These are phyloP conservation scores for Coremacera marginata DNA, from an alignment of 2,888 invertebrate genomes.

Conservation along the genomic window DNA sequence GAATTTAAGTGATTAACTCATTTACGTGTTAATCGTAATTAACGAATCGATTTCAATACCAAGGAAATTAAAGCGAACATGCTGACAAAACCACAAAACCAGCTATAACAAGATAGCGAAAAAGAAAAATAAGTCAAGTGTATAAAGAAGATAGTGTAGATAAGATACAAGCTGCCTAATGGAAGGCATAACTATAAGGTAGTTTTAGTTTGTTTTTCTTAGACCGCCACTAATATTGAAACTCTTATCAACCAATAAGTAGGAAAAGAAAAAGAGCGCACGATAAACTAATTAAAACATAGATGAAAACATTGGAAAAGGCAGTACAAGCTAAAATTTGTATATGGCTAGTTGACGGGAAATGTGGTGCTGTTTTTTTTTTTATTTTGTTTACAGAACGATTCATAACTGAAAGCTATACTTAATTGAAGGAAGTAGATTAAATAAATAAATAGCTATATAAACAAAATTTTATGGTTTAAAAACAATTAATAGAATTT, in stretches of 20 bases:
- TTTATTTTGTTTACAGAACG: too few species aligned
- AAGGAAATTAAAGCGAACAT: not conserved
- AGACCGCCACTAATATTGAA: not conserved
- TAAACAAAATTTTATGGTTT: too few species aligned
- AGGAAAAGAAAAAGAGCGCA: not conserved
- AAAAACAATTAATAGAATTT: too few species aligned
- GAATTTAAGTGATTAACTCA: constrained; percentile 18
- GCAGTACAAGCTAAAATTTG: too few species aligned
- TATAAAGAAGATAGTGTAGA: not conserved
- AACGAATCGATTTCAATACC: constrained; percentile 25
- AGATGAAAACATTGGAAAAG: too few species aligned
- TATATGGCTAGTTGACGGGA: too few species aligned
- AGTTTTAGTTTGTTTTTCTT: not conserved
- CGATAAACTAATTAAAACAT: too few species aligned
- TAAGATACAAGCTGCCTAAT: not conserved
- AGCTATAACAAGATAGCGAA: too few species aligned
- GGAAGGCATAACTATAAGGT: not conserved
- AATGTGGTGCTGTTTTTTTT: too few species aligned
- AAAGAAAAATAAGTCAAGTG: not conserved
- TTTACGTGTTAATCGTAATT: constrained; percentile 6
- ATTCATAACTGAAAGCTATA: too few species aligned
- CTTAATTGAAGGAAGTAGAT: too few species aligned
- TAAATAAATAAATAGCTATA: too few species aligned
- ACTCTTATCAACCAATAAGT: not conserved
- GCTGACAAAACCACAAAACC: not conserved